Base-by-base conservation (phyloP, 2,888 invertebrate genomes). In the Thymelicus lineola region DNA sequence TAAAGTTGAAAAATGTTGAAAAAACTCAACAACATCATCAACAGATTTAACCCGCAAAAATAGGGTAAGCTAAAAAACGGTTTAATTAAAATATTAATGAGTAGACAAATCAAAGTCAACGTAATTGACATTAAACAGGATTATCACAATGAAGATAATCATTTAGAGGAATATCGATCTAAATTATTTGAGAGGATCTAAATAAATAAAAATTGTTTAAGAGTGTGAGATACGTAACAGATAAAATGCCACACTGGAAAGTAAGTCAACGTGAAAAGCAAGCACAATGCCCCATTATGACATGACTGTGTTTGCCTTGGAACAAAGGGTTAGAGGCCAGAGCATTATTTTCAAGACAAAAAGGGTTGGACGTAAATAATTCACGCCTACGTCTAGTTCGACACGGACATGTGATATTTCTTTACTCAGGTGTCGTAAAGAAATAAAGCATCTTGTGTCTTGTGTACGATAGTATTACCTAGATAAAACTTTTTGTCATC, bases 291-390 rank as follows among this genome's bases (percentile, higher is more conserved):
- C 57, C 68, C 68, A 68, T 62, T 68, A 57, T 57, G 42, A 57
- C 55, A 7, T 63, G 62, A 63, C 62, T 57, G 46, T 69, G 62
- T 69, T 69, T 69, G 38, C 20, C 48, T 20, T 48, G 61, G 38
- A 57, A 69, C 69, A 69, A 69, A 69, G 46, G 68, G 46, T 57
- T 46, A 36, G 62, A 68, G 62, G 48, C 48, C 57, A 12, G 57
- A 20, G 57, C 62, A 48, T 48, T 53, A 59, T 63, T 69, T 58
- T 20, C n/a, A 20, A 59, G 65, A 65, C 64, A 45, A 64, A 57
- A 69, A 64, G 58, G 58, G 70, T 53, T 63, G 61, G 55, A 68
- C 69, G 50, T 63, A 68, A 70, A 73, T 42, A 17, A 12, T 53
- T 71, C 60, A 67, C 60, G 57, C 57, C 57, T 36, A 50, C 45